phyloP scores from a whole-genome alignment of 2,888 invertebrate genomes.

The Zygaena filipendulae region DNA sequence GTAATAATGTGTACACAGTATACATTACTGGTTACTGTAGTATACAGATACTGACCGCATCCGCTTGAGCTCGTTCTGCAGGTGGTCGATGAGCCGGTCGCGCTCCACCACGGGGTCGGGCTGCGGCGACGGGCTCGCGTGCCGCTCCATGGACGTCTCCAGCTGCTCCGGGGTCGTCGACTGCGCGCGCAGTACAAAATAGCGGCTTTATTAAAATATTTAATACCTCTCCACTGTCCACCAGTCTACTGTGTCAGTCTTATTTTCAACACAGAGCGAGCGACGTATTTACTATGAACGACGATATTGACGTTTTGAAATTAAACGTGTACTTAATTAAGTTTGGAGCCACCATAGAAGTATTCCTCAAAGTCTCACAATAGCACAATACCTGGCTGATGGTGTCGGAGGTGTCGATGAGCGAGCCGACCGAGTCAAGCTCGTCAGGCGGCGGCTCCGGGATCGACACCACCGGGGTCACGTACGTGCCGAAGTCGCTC shows the following conservation, averaged over 20 bases:
- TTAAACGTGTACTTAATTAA: too few species aligned
- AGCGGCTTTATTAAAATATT: background rate
- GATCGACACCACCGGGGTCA: slow-evolving; percentile 91
- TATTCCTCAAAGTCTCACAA: too few species aligned
- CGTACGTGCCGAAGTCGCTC: slow-evolving; percentile 93
- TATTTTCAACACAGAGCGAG: too few species aligned
- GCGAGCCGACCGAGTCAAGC: slow-evolving; percentile 68
- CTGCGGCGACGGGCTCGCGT: slow-evolving; percentile 40
- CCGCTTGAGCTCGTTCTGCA: slow-evolving; percentile 79
- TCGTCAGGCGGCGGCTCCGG: slow-evolving; percentile 75
- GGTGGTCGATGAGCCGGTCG: slow-evolving; percentile 82
- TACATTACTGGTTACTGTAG: too few species aligned
- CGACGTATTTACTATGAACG: too few species aligned
- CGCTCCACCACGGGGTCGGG: slow-evolving; percentile 67
- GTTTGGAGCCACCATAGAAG: too few species aligned
- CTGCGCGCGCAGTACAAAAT: too few species aligned
- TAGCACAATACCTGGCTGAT: slow-evolving; percentile 47
- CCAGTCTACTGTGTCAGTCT: too few species aligned
- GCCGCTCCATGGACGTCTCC: slow-evolving; percentile 35
- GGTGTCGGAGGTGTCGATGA: slow-evolving; percentile 77
- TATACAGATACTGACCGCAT: slow-evolving; percentile 69
- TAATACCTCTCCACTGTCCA: too few species aligned
- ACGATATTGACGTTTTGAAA: too few species aligned
- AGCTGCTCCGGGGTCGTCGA: slow-evolving; percentile 37
- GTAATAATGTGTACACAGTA: too few species aligned